These are phyloP conservation scores for Dendrocincla tyrannina DNA, from an alignment of 2,797 vertebrate species.

Conservation along the genomic window DNA sequence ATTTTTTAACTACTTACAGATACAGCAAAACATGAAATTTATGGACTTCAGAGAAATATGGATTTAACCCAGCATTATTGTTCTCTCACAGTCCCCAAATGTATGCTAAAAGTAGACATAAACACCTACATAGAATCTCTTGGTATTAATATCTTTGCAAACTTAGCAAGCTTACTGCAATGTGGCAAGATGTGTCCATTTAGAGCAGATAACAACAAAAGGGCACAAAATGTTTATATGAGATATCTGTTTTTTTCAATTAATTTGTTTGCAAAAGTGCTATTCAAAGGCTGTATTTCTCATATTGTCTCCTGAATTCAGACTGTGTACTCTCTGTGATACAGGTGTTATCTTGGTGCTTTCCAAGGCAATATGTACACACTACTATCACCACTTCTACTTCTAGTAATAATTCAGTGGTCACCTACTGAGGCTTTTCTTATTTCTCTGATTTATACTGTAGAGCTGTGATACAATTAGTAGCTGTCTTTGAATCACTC, in stretches of 20 bases:
- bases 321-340: neutral
- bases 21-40: neutral
- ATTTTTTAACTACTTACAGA: neutral
- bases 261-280: neutral
- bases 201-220: neutral
- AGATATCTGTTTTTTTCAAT: neutral
- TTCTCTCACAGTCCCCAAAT: neutral
- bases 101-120: neutral
- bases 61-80: neutral
- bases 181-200: neutral
- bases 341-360: neutral
- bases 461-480: neutral
- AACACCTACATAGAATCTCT: neutral
- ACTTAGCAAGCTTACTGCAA: neutral
- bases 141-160: neutral
- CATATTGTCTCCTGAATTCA: neutral
- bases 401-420: neutral
- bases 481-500: neutral
- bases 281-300: neutral
- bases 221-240: neutral
- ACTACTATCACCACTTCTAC: neutral
- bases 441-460: neutral
- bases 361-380: neutral
- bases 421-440: neutral
- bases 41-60: neutral